These are phyloP conservation scores for Drosophila parthenogenetica DNA, from an alignment of 2,888 invertebrate genomes.

Conservation along the genomic window DNA sequence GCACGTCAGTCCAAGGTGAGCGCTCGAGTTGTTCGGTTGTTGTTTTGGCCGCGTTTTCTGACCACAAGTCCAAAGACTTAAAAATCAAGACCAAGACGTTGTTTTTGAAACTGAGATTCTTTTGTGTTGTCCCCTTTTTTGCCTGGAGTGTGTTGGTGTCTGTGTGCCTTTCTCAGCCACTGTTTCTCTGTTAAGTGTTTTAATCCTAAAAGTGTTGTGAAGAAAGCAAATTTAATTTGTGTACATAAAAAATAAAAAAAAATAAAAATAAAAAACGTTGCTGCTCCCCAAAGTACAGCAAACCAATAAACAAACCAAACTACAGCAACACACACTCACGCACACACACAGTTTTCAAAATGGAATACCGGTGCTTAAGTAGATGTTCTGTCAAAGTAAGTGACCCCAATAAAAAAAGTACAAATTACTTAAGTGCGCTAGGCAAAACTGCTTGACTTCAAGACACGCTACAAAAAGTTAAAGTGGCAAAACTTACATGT, in stretches of 20 bases:
- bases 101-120: slow-evolving; percentile 51
- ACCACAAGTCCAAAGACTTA: slow-evolving; percentile 25
- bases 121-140: slow-evolving; percentile 41
- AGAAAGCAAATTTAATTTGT: slow-evolving; percentile 52
- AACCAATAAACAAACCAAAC: slow-evolving; percentile 49
- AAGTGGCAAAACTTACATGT: no score
- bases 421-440: slow-evolving; percentile 2
- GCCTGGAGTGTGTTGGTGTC: slow-evolving; percentile 13
- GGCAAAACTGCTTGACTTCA: slow-evolving; percentile 19
- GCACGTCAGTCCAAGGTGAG: slow-evolving; percentile 84
- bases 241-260: slow-evolving; percentile 33
- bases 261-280: slow-evolving; percentile 23
- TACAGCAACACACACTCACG: slow-evolving; percentile 31
- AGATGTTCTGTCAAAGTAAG: slow-evolving; percentile 85
- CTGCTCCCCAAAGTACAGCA: slow-evolving; percentile 56
- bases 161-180: slow-evolving; percentile 1
- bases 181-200: slow-evolving; percentile 41
- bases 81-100: slow-evolving; percentile 34
- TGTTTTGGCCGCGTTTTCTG: slow-evolving; percentile 42
- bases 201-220: slow-evolving; percentile 40
- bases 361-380: slow-evolving; percentile 85
- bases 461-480: slow-evolving; percentile 25
- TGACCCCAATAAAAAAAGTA: slow-evolving; percentile 83
- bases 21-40: slow-evolving; percentile 83
- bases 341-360: slow-evolving; percentile 72